Evolutionary conservation across 2,888 invertebrate genomes (phyloP).

Genomic region (Eugnorisma glareosa): DNA sequence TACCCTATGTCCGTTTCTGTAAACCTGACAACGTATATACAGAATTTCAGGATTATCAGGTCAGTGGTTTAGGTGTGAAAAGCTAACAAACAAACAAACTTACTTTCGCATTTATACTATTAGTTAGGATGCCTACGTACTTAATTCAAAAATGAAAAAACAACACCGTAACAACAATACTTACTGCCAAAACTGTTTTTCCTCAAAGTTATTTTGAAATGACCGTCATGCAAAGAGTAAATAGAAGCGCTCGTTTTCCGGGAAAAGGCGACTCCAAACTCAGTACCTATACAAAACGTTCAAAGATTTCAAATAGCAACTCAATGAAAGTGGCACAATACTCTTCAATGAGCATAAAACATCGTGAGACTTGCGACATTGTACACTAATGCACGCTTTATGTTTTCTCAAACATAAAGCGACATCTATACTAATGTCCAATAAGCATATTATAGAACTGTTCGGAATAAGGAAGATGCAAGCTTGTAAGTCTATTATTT

Average conservation of each 20-base stretch:
- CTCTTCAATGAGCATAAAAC: conserved; percentile 3
- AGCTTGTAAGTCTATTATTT: too few species aligned
- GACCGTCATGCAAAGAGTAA: neutral
- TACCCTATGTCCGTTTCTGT: too few species aligned
- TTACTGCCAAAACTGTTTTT: conserved; percentile 14
- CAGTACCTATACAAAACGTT: neutral
- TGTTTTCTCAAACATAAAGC: neutral
- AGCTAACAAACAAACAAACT: too few species aligned
- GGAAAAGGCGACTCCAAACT: conserved; percentile 4
- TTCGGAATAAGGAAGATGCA: too few species aligned
- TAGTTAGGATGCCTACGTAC: neutral
- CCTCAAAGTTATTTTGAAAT: conserved; percentile 38
- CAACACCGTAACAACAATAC: neutral
- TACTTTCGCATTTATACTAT: too few species aligned
- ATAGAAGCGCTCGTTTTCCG: conserved; percentile 22
- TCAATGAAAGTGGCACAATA: conserved; percentile 14
- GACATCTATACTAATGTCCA: too few species aligned
- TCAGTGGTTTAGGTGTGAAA: too few species aligned
- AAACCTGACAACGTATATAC: too few species aligned
- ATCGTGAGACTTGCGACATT: conserved; percentile 3
- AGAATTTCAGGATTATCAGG: too few species aligned
- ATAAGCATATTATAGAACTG: neutral
- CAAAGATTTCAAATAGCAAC: conserved; percentile 5
- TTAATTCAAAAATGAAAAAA: neutral
- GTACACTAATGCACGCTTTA: neutral